A percentile compares a stretch with the other conserved stretches of the same genome.
These are phyloP conservation scores for Kryptolebias marmoratus DNA, from an alignment of 2,113 vertebrate species.

Conservation along the genomic window DNA sequence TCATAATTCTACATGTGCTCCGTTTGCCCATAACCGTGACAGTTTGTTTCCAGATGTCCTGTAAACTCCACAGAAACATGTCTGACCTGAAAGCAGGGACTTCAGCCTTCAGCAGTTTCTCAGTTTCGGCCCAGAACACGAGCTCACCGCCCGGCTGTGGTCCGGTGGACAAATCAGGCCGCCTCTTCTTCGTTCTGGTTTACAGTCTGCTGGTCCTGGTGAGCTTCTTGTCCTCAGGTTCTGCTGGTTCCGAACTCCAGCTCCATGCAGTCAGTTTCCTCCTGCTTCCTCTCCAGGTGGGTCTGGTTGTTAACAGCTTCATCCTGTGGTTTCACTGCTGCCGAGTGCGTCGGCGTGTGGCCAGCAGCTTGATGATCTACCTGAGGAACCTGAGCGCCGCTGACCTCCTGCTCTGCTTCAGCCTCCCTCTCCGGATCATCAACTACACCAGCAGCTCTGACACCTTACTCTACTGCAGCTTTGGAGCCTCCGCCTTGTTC, in stretches of 20 bases:
- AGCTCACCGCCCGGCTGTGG: accelerated
- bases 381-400: slow-evolving; percentile 77
- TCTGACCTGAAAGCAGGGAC: not conserved
- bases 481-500: slow-evolving; percentile 69
- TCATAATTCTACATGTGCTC: too few species aligned
- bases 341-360: not conserved
- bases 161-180: not conserved
- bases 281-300: slow-evolving; percentile 37
- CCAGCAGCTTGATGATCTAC: slow-evolving; percentile 70
- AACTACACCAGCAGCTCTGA: slow-evolving; percentile 23
- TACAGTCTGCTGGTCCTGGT: slow-evolving; percentile 68
- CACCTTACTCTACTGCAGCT: slow-evolving; percentile 68
- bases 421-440: slow-evolving; percentile 66
- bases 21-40: too few species aligned
- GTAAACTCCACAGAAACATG: not conserved
- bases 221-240: not conserved
- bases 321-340: slow-evolving; percentile 75
- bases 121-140: not conserved
- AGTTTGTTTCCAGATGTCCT: too few species aligned
- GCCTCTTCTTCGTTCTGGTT: slow-evolving; percentile 54
- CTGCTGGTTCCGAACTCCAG: too few species aligned
- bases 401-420: slow-evolving; percentile 75
- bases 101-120: not conserved
- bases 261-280: not conserved
- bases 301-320: slow-evolving; percentile 72